phyloP scores from a whole-genome alignment of 2,888 invertebrate genomes.

The Metopia argyrocephala region DNA sequence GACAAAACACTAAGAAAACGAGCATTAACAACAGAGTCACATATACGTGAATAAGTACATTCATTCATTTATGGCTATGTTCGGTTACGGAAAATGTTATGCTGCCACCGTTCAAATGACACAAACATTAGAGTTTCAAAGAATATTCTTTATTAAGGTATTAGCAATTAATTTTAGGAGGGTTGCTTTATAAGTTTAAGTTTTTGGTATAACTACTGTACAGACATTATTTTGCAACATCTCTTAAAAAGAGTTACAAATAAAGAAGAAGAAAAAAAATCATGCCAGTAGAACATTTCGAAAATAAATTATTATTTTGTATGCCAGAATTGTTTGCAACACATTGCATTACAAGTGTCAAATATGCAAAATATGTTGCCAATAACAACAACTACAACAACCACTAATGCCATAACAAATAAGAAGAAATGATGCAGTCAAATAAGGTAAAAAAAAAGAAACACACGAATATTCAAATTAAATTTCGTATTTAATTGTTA shows the following conservation, averaged over 20 bases:
- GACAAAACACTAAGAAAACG: conserved; percentile 6
- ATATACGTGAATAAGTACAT: neutral
- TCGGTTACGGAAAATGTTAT: neutral
- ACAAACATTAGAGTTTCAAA: neutral
- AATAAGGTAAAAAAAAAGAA: conserved; percentile 13
- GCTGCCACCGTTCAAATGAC: conserved; percentile 27
- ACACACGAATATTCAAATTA: neutral
- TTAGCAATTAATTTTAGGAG: neutral
- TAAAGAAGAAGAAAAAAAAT: neutral
- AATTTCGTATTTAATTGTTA: neutral
- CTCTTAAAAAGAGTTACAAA: neutral
- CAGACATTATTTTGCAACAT: too few species aligned
- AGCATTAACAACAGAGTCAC: neutral
- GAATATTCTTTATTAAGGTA: neutral
- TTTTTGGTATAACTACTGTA: neutral
- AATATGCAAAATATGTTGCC: conserved; percentile 31
- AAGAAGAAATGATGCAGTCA: neutral
- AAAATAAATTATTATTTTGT: conserved; percentile 36
- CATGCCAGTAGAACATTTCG: conserved; percentile 32
- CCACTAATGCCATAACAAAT: neutral
- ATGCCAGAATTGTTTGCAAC: conserved; percentile 21
- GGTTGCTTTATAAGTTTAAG: neutral
- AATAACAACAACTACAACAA: neutral
- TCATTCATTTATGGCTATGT: neutral
- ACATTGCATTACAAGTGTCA: conserved; percentile 35